phyloP scores from a whole-genome alignment of 2,888 invertebrate genomes.

The Macrosiphum euphorbiae region DNA sequence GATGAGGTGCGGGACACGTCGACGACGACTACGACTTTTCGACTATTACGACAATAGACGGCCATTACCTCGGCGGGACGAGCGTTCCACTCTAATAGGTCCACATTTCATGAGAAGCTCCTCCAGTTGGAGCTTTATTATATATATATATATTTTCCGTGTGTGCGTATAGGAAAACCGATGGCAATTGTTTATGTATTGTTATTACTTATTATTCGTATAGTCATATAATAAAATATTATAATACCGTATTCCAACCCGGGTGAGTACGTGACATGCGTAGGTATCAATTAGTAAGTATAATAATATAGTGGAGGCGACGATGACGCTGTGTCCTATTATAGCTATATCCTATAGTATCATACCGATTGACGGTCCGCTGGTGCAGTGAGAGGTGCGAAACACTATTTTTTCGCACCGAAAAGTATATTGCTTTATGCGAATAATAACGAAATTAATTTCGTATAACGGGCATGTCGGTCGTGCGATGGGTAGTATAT shows the following conservation, averaged over 20 bases:
- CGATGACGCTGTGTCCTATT: not conserved
- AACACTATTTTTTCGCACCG: conserved; percentile 16
- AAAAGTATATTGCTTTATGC: not conserved
- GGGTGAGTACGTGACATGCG: not conserved
- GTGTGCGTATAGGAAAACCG: not conserved
- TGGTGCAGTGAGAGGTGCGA: not conserved
- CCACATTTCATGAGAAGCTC: conserved; percentile 47
- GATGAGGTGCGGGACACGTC: not conserved
- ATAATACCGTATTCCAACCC: not conserved
- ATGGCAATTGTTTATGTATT: not conserved
- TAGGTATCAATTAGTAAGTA: not conserved
- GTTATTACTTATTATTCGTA: conserved; percentile 5
- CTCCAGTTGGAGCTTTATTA: not conserved
- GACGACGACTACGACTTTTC: not conserved
- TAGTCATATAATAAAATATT: not conserved
- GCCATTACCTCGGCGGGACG: not conserved
- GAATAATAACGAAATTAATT: conserved; percentile 37
- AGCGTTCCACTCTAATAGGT: conserved; percentile 46
- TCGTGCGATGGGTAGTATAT: conserved; percentile 17
- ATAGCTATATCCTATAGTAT: not conserved
- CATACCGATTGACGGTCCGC: not conserved
- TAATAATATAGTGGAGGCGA: not conserved
- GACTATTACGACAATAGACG: conserved; percentile 16
- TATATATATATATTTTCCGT: not conserved
- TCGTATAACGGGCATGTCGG: conserved; percentile 16